Base-by-base conservation (phyloP, 2,888 invertebrate genomes). In the Elaeidobius kamerunicus region DNA sequence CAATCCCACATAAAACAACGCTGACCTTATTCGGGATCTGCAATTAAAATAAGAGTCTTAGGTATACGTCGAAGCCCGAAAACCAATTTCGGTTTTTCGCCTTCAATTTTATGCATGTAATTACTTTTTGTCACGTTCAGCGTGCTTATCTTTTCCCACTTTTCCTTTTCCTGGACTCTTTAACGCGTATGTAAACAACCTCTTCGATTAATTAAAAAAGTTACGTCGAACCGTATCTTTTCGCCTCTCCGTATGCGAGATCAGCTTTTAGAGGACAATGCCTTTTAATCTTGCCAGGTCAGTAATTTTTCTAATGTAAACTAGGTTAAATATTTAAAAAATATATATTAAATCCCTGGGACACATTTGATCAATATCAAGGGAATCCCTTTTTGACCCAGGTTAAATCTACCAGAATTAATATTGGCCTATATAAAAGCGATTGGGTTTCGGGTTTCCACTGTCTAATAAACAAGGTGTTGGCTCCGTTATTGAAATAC, bases 81-180 rank as follows among this genome's bases (percentile, higher is more conserved):
- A 48, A 32, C 40, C 48, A 48, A 48, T 48, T 48, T 48, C 32
- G 48, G n/a, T 49, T 49, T 47, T 49, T 49, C 35, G 35, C 27
- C 34, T 43, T 15, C 35, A 42, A 42, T 40, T 51, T 51, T 51
- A 51, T 51, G 51, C 51, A 51, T 51, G 51, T 43, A 43, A 51
- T 51, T 51, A 51, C 51, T 45, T 51, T 51, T 51, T 51, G 51
- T 51, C 51, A 51, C 51, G 51, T 51, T 51, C 44, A 30, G 44
- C 45, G 43, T 51, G 51, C 45, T 51, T 51, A 51, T 51, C 51
- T 51, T 51, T 51, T 43, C 50, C 45, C 44, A 43, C 38, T 43
- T 51, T 51, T 51, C 39, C 51, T 51, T 51, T 43, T 39, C 38
- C 45, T 43, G 51, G 44, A 51, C 45, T 39, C 40, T 51, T 45